Conservation (phyloP, 2,888 invertebrate genomes). For the Calliopum simillimum region DNA sequence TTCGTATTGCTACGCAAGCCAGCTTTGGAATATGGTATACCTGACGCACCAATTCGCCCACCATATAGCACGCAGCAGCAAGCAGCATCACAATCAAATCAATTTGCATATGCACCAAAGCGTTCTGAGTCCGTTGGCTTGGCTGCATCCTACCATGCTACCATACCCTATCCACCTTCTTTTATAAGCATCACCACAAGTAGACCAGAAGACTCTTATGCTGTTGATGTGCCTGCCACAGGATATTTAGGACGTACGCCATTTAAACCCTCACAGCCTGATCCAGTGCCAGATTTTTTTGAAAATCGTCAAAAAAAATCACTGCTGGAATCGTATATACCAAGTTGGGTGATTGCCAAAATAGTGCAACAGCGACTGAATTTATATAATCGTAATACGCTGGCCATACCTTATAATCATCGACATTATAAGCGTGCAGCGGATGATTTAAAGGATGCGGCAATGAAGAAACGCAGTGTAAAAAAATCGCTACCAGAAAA, state of each 20-base stretch:
- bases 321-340: constrained; percentile 73
- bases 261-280: constrained; percentile 48
- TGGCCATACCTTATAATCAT: too few species aligned
- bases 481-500: too few species aligned
- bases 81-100: constrained; percentile 57
- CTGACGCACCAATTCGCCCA: neutral
- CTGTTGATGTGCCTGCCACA: neutral
- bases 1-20: constrained; percentile 38
- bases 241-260: constrained; percentile 16
- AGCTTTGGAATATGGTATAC: constrained; percentile 42
- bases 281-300: constrained; percentile 58
- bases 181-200: constrained; percentile 59
- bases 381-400: neutral
- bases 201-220: constrained; percentile 12
- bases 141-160: constrained; percentile 44
- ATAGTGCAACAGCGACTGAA: constrained; percentile 56
- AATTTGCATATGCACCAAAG: constrained; percentile 57
- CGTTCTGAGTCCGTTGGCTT: constrained; percentile 47
- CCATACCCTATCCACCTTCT: constrained; percentile 62
- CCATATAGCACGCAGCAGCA: constrained; percentile 26
- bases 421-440: too few species aligned
- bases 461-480: too few species aligned
- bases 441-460: too few species aligned
- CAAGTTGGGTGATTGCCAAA: constrained; percentile 68
- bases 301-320: constrained; percentile 67